Evolutionary conservation across 2,888 invertebrate species (phyloP).

Genomic region (Pyrrhia umbra): DNA sequence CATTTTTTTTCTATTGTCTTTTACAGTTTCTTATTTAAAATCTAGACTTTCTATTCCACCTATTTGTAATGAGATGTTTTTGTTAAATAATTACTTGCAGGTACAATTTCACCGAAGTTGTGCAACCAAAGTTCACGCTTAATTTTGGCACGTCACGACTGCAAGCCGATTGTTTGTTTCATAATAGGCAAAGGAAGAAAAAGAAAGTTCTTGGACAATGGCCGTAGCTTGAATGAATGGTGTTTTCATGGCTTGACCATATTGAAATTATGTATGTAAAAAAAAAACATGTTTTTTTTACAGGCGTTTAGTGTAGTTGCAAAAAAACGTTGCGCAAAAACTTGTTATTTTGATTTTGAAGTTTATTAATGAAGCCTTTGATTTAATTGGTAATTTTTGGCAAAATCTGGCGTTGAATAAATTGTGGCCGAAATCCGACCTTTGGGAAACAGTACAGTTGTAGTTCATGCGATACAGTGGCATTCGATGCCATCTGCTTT

Average conservation of each 20-base stretch:
- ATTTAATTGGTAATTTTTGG: too few relatives aligned
- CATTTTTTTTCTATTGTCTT: background rate
- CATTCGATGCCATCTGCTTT: too few relatives aligned
- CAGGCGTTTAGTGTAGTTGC: background rate
- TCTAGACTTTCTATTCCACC: conserved; percentile 32
- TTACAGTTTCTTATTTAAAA: conserved; percentile 18
- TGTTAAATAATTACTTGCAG: conserved; percentile 25
- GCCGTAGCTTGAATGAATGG: conserved; percentile 22
- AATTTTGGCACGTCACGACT: conserved; percentile 52
- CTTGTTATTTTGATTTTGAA: too few relatives aligned
- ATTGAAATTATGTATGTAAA: background rate
- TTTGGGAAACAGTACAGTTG: too few relatives aligned
- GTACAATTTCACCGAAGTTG: conserved; percentile 53
- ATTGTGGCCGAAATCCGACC: too few relatives aligned
- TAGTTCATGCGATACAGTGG: too few relatives aligned
- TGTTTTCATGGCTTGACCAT: conserved; percentile 18
- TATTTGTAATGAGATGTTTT: conserved; percentile 20
- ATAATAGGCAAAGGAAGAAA: conserved; percentile 58
- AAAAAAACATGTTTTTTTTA: background rate
- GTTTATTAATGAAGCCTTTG: too few relatives aligned
- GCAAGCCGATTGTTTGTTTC: conserved; percentile 54
- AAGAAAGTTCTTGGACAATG: conserved; percentile 57
- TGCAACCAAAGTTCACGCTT: conserved; percentile 51
- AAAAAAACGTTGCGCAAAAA: too few relatives aligned
- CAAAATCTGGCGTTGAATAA: too few relatives aligned